Percentiles rank a stretch among this genome's conserved stretches.
phyloP scores from a whole-genome alignment of 2,113 vertebrate genomes.

The Tilapia sparmanii region DNA sequence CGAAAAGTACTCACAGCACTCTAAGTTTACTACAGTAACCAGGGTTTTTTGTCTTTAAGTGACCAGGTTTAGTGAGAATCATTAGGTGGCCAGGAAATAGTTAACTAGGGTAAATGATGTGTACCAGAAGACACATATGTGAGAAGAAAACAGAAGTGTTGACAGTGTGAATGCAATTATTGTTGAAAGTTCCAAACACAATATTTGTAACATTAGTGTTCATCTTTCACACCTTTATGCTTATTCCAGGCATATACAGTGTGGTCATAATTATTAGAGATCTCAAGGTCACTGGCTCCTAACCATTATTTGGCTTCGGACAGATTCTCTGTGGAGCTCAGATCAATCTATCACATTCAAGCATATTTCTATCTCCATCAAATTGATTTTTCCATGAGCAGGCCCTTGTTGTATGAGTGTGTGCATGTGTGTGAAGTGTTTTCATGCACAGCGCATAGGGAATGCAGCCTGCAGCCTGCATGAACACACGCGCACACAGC shows the following conservation, averaged over 20 bases:
- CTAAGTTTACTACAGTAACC: background rate
- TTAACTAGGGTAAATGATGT: background rate
- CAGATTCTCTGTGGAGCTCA: slow-evolving; percentile 62
- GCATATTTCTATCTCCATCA: slow-evolving; percentile 74
- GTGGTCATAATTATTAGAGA: slow-evolving; percentile 62
- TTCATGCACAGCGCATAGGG: slow-evolving; percentile 47
- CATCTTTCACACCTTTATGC: slow-evolving; percentile 42
- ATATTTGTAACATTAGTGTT: slow-evolving; percentile 27
- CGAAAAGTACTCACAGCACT: background rate
- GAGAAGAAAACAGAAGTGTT: background rate
- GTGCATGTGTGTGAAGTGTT: slow-evolving; percentile 54
- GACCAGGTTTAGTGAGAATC: background rate
- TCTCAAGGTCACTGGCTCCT: slow-evolving; percentile 69
- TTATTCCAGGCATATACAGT: slow-evolving; percentile 20
- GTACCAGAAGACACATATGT: background rate
- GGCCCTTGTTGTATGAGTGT: slow-evolving; percentile 46
- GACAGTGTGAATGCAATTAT: background rate
- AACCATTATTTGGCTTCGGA: slow-evolving; percentile 75
- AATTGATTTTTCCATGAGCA: slow-evolving; percentile 76
- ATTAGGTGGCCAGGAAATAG: background rate
- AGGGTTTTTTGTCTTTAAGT: background rate
- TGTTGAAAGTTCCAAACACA: background rate
- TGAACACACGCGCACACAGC: background rate
- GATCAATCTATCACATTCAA: slow-evolving; percentile 74
- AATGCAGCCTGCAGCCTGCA: slow-evolving; percentile 45